phyloP scores from a whole-genome alignment of 2,797 vertebrate genomes.

The Hafferia zeledoni region DNA sequence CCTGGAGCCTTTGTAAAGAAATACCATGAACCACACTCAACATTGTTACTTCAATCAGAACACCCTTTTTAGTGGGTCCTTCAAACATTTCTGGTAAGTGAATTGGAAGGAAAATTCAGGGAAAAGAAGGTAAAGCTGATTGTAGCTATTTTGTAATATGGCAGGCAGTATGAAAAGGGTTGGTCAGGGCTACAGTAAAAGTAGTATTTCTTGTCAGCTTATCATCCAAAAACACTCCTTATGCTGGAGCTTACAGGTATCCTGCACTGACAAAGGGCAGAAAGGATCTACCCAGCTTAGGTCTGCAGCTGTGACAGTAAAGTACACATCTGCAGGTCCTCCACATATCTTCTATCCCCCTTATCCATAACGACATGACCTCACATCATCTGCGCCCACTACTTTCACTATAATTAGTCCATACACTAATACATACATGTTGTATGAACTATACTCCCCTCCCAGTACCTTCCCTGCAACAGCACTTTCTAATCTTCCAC shows the following conservation, averaged over 20 bases:
- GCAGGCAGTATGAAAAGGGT: neutral
- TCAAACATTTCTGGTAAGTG: neutral
- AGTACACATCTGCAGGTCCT: neutral
- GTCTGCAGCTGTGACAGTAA: neutral
- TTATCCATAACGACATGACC: neutral
- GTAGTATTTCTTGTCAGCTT: neutral
- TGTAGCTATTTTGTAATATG: neutral
- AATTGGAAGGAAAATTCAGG: neutral
- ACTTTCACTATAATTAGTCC: neutral
- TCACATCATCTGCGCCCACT: neutral
- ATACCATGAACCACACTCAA: neutral
- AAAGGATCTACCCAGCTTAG: neutral
- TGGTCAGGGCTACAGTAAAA: neutral
- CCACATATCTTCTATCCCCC: neutral
- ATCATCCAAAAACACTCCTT: accelerated
- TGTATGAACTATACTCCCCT: neutral
- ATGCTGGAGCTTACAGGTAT: neutral
- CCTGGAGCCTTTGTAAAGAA: neutral
- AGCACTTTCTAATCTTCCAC: neutral
- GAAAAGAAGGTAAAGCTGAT: neutral
- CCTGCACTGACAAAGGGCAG: neutral
- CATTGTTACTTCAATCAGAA: neutral
- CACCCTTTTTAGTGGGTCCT: neutral
- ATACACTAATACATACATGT: neutral
- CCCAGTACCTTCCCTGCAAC: neutral